Base-by-base conservation (phyloP, 2,888 invertebrate genomes). In the Altica lythri region DNA sequence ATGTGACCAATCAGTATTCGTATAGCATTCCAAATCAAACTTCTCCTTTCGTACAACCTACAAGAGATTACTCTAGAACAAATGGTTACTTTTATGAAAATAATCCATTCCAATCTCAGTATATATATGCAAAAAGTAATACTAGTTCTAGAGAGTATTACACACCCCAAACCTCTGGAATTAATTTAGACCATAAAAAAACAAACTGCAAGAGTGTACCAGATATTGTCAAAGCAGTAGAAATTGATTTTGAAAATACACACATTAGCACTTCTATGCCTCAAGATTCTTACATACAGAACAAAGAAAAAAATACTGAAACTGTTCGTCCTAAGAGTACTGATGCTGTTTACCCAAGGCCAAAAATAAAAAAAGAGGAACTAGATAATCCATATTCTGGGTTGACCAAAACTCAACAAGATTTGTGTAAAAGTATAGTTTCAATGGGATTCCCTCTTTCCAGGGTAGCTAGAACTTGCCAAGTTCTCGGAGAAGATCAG, bases 391-490 rank as follows among this genome's bases (percentile, higher is more conserved):
- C 77, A 5, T 78, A 74, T 53, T 60, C 65, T 49, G 71, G 71
- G 53, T 74, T 85, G 63, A 76, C 82, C 18, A 72, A 77, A 8
- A 79, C 82, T 45, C 77, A 83, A 50, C 87, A 89, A 73, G 80
- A 79, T 29, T 79, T 91, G 69, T 90, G 88, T 46, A 81, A 83
- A 68, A 86, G 85, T 61, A 85, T 95, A 53, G 86, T 86, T 68
- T 83, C 85, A 56, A 95, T 95, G 95, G 95, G 95, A 1, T 95
- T 95, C 72, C 88, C 91, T 0, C 72, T 89, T 45, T 83, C 88
- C 53, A 83, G 91, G 73, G 92, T 91, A 12, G 86, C 89, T 3
- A 83, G 91, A 66, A 88, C 90, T n/a, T 88, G 89, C 63, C 83
- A 85, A 64, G 79, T 86, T 43, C 79, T 91, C 60, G 92, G 93